phyloP scores from a whole-genome alignment of 2,113 vertebrate genomes.

The Stictonetta naevosa region DNA sequence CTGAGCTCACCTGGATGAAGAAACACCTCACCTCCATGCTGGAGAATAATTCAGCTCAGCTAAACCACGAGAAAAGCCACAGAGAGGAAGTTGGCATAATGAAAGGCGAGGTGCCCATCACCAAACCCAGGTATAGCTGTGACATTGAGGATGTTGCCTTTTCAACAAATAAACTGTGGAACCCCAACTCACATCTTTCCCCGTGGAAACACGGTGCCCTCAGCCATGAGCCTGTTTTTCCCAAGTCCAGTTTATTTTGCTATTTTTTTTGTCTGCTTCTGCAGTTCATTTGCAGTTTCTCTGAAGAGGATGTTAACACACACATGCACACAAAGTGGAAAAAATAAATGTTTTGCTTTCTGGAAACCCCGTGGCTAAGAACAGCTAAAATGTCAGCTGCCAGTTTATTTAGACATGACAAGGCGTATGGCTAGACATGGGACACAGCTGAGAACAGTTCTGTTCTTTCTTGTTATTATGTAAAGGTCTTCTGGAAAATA shows the following conservation, averaged over 20 bases:
- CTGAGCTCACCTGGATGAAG: background rate
- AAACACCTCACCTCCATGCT: accelerated
- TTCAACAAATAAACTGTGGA: background rate
- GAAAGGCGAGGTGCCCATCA: background rate
- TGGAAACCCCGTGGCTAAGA: slow-evolving; percentile 16
- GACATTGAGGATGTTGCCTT: background rate
- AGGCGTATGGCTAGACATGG: background rate
- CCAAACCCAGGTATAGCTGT: background rate
- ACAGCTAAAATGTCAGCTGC: slow-evolving; percentile 34
- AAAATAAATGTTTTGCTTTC: slow-evolving; percentile 27
- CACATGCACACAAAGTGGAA: background rate
- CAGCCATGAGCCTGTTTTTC: background rate
- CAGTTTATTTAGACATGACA: slow-evolving; percentile 48
- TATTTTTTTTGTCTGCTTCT: background rate
- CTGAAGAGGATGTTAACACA: background rate
- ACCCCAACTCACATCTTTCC: background rate
- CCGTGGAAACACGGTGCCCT: background rate
- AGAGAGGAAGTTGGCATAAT: background rate
- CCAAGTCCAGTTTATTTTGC: slow-evolving; percentile 26
- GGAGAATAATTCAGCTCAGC: background rate
- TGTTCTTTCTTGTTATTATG: background rate
- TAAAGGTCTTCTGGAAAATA: slow-evolving; percentile 14
- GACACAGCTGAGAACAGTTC: slow-evolving; percentile 35
- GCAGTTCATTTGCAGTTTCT: background rate
- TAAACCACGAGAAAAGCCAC: background rate